Conservation (phyloP, 2,113 vertebrate species). For the Mastomys natalensis region DNA sequence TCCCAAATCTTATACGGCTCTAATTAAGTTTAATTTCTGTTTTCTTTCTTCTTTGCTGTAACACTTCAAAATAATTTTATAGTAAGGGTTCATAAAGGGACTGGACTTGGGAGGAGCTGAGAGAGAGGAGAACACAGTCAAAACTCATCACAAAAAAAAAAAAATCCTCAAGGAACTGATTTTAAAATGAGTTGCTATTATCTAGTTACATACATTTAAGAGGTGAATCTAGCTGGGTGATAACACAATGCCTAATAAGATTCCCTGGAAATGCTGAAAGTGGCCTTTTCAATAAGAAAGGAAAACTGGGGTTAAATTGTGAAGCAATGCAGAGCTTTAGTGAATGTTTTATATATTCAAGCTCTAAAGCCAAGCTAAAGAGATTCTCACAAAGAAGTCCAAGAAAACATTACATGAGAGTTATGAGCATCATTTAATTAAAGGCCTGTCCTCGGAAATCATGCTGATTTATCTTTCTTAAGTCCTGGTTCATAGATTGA, state of each 20-base stretch:
- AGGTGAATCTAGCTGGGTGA: neutral
- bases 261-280: neutral
- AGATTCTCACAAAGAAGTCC: slow-evolving; percentile 56
- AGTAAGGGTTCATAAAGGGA: neutral
- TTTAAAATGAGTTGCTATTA: neutral
- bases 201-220: slow-evolving; percentile 36
- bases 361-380: neutral
- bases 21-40: slow-evolving; percentile 24
- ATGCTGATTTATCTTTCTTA: slow-evolving; percentile 62
- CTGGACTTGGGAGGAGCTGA: neutral
- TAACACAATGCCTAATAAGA: neutral
- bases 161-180: neutral
- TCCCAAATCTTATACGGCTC: neutral
- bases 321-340: neutral
- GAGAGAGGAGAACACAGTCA: neutral
- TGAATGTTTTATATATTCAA: neutral
- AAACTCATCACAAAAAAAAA: neutral
- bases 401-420: slow-evolving; percentile 54
- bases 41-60: neutral
- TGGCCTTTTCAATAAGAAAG: neutral
- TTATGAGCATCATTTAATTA: slow-evolving; percentile 76
- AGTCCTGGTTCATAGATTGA: neutral
- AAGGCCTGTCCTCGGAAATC: slow-evolving; percentile 56
- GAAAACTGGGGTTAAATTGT: neutral
- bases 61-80: slow-evolving; percentile 4